Percentiles rank a stretch among this genome's conserved stretches.
phyloP scores from a whole-genome alignment of 2,888 invertebrate genomes.

The Drosophila aldrichi region DNA sequence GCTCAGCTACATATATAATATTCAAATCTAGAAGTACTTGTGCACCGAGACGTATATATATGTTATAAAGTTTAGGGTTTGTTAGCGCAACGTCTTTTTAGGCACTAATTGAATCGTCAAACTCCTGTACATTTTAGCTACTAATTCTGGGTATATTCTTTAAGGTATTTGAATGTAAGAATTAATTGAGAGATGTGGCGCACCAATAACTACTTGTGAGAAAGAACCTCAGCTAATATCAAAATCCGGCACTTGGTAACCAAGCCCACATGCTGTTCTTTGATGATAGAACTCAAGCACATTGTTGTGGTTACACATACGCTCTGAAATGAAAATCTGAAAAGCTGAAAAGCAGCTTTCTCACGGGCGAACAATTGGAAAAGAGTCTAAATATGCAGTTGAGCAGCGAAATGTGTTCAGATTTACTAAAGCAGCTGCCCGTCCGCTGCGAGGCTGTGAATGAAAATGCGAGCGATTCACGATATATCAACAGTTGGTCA shows the following conservation, averaged over 20 bases:
- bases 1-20: too few relatives aligned
- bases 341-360: constrained; percentile 13
- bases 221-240: constrained; percentile 6
- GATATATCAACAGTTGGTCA: constrained; percentile 50
- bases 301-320: constrained; percentile 31
- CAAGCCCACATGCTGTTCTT: background rate
- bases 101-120: too few relatives aligned
- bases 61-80: too few relatives aligned
- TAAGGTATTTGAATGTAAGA: background rate
- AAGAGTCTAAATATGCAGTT: background rate
- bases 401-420: constrained; percentile 19
- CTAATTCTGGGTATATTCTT: too few relatives aligned
- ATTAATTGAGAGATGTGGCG: background rate
- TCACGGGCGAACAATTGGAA: background rate
- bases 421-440: constrained; percentile 15
- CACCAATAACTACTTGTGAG: background rate
- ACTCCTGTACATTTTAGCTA: too few relatives aligned
- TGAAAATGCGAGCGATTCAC: constrained; percentile 38
- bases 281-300: constrained; percentile 6
- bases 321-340: constrained; percentile 1
- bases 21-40: too few relatives aligned
- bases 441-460: constrained; percentile 32
- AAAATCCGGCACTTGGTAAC: background rate
- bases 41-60: too few relatives aligned
- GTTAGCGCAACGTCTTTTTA: too few relatives aligned